phyloP scores from a whole-genome alignment of 2,113 vertebrate genomes.

The Pelecanoides urinatrix region DNA sequence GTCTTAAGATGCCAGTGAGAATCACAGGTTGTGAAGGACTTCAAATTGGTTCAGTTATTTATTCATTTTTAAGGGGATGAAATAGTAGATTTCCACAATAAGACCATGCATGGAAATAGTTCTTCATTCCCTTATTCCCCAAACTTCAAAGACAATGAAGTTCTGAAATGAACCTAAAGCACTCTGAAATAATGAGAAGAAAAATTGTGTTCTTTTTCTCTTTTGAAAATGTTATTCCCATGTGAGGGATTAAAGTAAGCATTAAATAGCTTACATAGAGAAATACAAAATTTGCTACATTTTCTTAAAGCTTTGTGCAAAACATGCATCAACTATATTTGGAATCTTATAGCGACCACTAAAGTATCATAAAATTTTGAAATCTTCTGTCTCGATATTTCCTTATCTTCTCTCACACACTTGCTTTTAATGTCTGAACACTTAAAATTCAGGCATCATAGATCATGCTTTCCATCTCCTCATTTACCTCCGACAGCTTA shows the following conservation, averaged over 20 bases:
- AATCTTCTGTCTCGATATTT: neutral
- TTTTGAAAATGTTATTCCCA: neutral
- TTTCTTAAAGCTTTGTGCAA: neutral
- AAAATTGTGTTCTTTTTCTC: neutral
- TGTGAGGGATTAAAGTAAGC: neutral
- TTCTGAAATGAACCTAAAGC: constrained; percentile 4
- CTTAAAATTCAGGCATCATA: constrained; percentile 25
- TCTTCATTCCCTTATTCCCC: neutral
- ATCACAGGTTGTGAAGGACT: neutral
- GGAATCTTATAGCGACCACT: neutral
- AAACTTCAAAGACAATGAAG: neutral
- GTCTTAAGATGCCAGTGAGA: neutral
- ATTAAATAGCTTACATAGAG: neutral
- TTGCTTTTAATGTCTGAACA: constrained; percentile 10
- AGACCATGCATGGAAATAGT: neutral
- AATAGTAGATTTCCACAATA: neutral
- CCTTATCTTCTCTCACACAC: neutral
- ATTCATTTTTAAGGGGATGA: constrained; percentile 1
- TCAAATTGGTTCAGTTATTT: neutral
- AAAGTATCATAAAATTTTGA: neutral
- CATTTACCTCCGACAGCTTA: constrained; percentile 48
- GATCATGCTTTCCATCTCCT: neutral
- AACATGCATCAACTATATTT: neutral
- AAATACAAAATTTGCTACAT: neutral
- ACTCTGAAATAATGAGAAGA: constrained; percentile 23